Conservation (phyloP, 2,888 invertebrate species). For the Lasioglossum villosulum region DNA sequence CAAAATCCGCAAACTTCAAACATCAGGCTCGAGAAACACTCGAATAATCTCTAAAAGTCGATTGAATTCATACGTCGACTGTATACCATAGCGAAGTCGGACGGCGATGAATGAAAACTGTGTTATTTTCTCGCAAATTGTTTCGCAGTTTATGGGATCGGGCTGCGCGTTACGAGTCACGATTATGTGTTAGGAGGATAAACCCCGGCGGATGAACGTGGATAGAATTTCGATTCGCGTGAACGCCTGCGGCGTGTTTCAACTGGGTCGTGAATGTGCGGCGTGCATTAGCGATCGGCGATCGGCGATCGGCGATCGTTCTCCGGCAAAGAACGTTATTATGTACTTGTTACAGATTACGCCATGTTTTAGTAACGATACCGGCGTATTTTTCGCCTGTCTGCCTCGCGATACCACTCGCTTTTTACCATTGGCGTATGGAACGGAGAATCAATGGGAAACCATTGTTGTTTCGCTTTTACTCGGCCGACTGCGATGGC, state of each 20-base stretch:
- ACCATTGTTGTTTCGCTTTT: conserved; percentile 26
- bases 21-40: background rate
- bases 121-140: background rate
- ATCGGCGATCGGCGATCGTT: conserved; percentile 27
- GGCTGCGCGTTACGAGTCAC: background rate
- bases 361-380: conserved; percentile 41
- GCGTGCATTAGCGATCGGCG: conserved; percentile 34
- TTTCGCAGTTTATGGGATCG: background rate
- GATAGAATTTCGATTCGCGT: conserved; percentile 25
- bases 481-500: background rate
- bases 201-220: background rate
- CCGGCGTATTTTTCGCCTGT: conserved; percentile 30
- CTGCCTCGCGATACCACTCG: background rate
- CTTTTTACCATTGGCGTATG: background rate
- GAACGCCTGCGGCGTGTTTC: conserved; percentile 15
- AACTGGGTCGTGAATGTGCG: conserved; percentile 50
- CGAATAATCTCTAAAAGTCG: background rate
- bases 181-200: conserved; percentile 6
- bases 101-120: background rate
- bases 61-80: too few species aligned
- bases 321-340: conserved; percentile 44
- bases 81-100: background rate
- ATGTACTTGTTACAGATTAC: conserved; percentile 51
- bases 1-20: background rate
- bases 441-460: conserved; percentile 22